Base-by-base conservation (phyloP, 2,797 vertebrate species). In the Chromobotia macracanthus region DNA sequence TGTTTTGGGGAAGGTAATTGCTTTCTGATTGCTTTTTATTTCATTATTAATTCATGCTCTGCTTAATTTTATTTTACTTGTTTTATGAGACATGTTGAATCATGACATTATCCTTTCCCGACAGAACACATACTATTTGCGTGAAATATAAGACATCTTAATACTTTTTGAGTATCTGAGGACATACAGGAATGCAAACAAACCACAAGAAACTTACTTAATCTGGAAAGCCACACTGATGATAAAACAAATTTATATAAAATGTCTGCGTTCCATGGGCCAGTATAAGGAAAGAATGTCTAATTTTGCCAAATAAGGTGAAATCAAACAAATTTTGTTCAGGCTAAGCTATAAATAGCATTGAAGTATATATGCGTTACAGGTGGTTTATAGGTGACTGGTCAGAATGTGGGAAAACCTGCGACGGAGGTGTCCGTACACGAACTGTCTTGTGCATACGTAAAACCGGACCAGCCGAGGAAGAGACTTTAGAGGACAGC, bases 331-430 rank as follows among this genome's bases (percentile, higher is more conserved):
- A 41, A 41, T 75, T 82, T 51, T 67, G 41, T 48, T 50, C 48
- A 50, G 48, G 7, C 9, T 9, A 41, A 50, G 16, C 13, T 50
- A 15, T 15, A 50, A 50, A 55, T 85, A 87, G 90, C 86, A 41
- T 9, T 41, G 86, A 89, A 89, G 89, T 56, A 31, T 63, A 16
- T 48, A 64, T 48, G 6, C 38, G 10, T 50, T 79, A 4, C 89
- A 99, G 98, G 83, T 99, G 98, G 97, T 97, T 99, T 86, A 99
- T 99, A 11, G 97, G 96, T 2, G 97, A 97, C 87, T 99, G 98
- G 98, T 93, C 96, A 0, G 96, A 97, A 82, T 99, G 98, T 83
- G 97, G 94, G 72, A 97, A 96, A 91, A 97, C 96, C 0, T 99
- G 98, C 77, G 97, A 99, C 1, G 96, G 98, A 18, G 97, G 98